Evolutionary conservation across 2,113 vertebrate genomes (phyloP), one percentile per base, ranked within the genome.

Genomic region (Cyprinus carpio): DNA sequence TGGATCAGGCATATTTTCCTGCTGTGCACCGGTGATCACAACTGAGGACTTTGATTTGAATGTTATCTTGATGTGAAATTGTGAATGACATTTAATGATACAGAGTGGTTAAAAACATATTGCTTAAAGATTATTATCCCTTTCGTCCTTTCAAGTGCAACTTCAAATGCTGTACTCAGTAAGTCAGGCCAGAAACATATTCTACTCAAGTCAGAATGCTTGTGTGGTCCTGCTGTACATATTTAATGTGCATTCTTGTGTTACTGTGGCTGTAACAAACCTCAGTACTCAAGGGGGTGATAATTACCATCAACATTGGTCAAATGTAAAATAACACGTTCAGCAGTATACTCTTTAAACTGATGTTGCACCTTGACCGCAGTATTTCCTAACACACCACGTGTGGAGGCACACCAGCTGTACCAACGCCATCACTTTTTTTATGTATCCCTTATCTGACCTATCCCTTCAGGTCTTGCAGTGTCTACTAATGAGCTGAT

Each of bases 71-170:
- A 56, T 31, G 71, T 46, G 11, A 15, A 46, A 46, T 75, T 46
- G 62, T 34, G 0, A 79, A 60, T 25, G 20, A 62, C 31, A 25
- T 56, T 77, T 56, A 58, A 54, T 37, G 18, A 40, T n/a, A 15
- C 31, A 34, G 18, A 31, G 75, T 23, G 1, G 76, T 62, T 79
- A 78, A 13, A 60, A 78, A 79, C 31, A 58, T 77, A 77, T 79
- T 79, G 76, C 76, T 79, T 20, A 75, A 75, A 27, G 27, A 77
- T 77, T 56, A 56, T 23, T 77, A 9, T 23, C 51, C 51, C 49
- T 58, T 56, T 23, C 29, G 13, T 62, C 20, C 9, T 60, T 60
- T 78, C 4, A 60, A 37, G 34, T 78, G 29, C 31, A 60, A n/a
- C 51, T 58, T 34, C 29, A n/a, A 15, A 6, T 60, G 54, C 31